Evolutionary conservation across 2,888 invertebrate species (phyloP), one percentile per base, ranked within the genome.

Genomic region (Himalopsyche kuldschensis): DNA sequence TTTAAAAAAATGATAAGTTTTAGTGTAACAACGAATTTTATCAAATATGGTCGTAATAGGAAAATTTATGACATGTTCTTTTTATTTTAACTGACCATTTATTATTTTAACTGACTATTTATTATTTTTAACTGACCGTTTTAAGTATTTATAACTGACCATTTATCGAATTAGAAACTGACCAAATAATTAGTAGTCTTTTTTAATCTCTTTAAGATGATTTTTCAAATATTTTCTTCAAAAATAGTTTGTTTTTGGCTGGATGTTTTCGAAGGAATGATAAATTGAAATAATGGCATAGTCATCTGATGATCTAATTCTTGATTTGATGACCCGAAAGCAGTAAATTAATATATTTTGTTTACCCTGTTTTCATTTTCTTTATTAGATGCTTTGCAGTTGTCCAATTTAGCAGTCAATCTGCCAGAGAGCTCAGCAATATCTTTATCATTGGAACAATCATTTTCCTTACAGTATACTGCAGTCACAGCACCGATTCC

Each of bases 401-500:
- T 93, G 81, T 93, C 94, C 4, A 96, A 89, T 87, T 95, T 95
- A 6, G 92, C 90, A 0, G 92, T 90, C 0, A 96, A 91, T 87
- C 94, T 95, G 82, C 93, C 92, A 15, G 94, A 92, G 0, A 96
- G 91, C 0, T 24, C 69, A 3, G 24, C 69, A 3, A 69, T 69
- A 15, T 69, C 30, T 10, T 15, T 69, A 11, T 27, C 90, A n/a
- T 92, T 90, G 0, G 89, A 88, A n/a, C 88, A 88, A n/a, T 86
- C 87, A 0, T 90, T 89, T 20, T 86, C 85, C 86, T 90, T 90
- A 88, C 96, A 96, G 90, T 93, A 96, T 48, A 93, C 93, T 0
- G 94, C 94, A 0, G 95, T 94, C 0, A 96, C 89, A 2, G 94
- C 94, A 0, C 97, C 96, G 8, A 95, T 92, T 0, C 95, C 95